phyloP scores from a whole-genome alignment of 2,113 vertebrate species.

The Pardalotus punctatus region DNA sequence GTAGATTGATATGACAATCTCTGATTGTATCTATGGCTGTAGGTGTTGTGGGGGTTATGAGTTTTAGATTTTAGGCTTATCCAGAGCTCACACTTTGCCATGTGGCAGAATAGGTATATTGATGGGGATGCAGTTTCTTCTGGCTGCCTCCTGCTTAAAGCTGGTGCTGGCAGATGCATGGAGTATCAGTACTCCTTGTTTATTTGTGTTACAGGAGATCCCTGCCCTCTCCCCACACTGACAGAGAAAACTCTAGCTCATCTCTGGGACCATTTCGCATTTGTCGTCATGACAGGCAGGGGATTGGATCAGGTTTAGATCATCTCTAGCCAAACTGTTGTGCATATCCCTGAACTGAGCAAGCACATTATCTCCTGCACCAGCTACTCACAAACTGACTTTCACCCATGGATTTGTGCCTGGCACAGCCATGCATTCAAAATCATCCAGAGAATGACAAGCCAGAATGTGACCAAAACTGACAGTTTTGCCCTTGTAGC shows the following conservation, averaged over 20 bases:
- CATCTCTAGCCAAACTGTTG: background rate
- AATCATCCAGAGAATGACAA: background rate
- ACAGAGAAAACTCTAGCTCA: background rate
- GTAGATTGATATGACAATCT: background rate
- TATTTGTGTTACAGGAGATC: background rate
- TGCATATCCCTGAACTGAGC: background rate
- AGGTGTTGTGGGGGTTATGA: background rate
- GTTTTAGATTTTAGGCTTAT: background rate
- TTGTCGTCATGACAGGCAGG: background rate
- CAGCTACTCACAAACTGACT: background rate
- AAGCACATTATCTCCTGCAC: background rate
- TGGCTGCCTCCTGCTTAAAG: background rate
- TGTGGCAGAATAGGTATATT: background rate
- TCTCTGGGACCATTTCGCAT: background rate
- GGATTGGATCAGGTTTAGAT: background rate
- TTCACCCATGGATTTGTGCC: background rate
- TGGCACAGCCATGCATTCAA: background rate
- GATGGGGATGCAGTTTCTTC: background rate
- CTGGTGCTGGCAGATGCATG: background rate
- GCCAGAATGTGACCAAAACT: background rate
- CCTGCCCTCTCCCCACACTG: background rate
- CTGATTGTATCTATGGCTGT: background rate
- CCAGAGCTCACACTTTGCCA: background rate
- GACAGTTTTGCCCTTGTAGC: background rate
- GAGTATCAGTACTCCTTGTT: background rate